A percentile compares a stretch with the other conserved stretches of the same genome.
These are phyloP conservation scores for Python bivittatus DNA, from an alignment of 2,113 vertebrate genomes.

Conservation along the genomic window DNA sequence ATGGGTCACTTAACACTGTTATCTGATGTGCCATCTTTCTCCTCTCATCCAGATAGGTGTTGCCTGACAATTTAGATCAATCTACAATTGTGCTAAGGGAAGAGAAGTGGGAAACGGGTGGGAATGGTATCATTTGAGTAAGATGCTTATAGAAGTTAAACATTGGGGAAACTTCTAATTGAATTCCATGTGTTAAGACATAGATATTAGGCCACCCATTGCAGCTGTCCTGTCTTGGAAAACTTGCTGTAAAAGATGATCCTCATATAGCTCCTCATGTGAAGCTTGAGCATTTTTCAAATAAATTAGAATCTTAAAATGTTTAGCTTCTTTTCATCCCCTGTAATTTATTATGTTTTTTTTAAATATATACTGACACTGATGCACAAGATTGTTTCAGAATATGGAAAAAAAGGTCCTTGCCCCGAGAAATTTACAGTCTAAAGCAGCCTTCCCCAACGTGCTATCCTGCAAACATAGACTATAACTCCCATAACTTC, in stretches of 20 bases:
- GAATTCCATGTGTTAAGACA: neutral
- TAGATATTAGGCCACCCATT: too few relatives aligned
- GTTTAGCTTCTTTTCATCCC: neutral
- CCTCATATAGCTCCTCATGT: neutral
- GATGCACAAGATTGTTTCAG: neutral
- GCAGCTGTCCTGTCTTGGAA: neutral
- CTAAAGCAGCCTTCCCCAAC: neutral
- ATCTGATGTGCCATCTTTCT: neutral
- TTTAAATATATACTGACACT: neutral
- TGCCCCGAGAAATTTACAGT: neutral
- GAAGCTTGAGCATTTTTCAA: neutral
- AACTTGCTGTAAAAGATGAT: neutral
- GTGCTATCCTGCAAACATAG: neutral
- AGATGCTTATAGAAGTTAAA: neutral
- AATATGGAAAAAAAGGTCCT: neutral
- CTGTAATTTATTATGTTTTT: neutral
- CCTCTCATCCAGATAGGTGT: slow-evolving; percentile 1
- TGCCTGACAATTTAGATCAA: neutral
- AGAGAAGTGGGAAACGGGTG: neutral
- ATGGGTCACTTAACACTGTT: slow-evolving; percentile 4
- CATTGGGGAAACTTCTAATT: neutral
- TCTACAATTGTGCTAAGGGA: neutral
- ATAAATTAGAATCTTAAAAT: neutral
- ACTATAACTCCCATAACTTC: neutral
- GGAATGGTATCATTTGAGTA: neutral